phyloP scores from a whole-genome alignment of 2,113 vertebrate species.

The Cnemophilus loriae region DNA sequence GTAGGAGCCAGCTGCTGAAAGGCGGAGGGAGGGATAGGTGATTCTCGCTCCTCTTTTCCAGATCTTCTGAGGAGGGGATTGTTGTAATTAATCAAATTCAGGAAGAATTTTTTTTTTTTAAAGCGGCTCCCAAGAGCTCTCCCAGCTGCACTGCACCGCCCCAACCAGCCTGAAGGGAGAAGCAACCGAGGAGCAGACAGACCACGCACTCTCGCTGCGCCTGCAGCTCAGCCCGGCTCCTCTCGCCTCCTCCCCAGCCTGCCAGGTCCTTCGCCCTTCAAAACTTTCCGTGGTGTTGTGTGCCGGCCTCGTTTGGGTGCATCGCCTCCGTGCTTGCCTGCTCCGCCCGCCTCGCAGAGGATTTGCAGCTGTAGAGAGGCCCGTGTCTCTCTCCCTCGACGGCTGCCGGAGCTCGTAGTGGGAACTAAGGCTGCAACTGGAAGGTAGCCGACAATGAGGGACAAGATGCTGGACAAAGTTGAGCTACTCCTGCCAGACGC shows the following conservation, averaged over 20 bases:
- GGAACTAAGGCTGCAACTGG: background rate
- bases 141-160: slow-evolving; percentile 18
- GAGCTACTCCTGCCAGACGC: background rate
- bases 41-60: slow-evolving; percentile 12
- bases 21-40: slow-evolving; percentile 38
- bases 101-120: background rate
- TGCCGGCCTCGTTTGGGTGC: background rate
- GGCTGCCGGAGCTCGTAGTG: background rate
- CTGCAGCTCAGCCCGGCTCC: background rate
- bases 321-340: background rate
- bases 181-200: background rate
- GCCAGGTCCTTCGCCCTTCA: background rate
- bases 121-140: slow-evolving; percentile 13
- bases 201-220: background rate
- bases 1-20: slow-evolving; percentile 24
- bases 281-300: slow-evolving; percentile 2
- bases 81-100: slow-evolving; percentile 40
- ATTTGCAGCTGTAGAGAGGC: background rate
- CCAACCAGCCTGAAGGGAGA: slow-evolving; percentile 7
- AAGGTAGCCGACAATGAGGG: background rate
- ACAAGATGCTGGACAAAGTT: background rate
- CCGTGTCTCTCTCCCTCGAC: background rate
- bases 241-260: background rate
- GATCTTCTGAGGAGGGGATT: slow-evolving; percentile 36
- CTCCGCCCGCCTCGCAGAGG: background rate